phyloP scores from a whole-genome alignment of 2,797 vertebrate genomes.

The Thalassophryne amazonica region DNA sequence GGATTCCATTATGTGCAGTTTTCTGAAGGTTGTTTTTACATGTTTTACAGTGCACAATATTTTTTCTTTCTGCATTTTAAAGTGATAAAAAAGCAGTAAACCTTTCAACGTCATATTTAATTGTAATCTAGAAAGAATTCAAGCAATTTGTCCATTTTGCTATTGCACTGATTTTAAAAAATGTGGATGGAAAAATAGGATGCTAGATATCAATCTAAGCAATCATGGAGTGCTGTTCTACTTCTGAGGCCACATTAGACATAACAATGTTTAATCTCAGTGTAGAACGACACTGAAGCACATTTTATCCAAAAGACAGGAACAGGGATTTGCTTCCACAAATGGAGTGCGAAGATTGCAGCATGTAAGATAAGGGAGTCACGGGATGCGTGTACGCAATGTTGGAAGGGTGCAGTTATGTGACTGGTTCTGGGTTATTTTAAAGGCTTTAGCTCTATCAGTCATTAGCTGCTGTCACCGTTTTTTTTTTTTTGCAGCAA shows the following conservation, averaged over 20 bases:
- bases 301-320: slow-evolving; percentile 70
- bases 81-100: slow-evolving; percentile 11
- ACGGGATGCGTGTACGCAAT: slow-evolving; percentile 56
- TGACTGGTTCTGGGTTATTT: slow-evolving; percentile 38
- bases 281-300: slow-evolving; percentile 71
- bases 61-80: slow-evolving; percentile 3
- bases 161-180: slow-evolving; percentile 53
- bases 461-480: slow-evolving; percentile 44
- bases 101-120: slow-evolving; percentile 34
- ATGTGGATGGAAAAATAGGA: slow-evolving; percentile 67
- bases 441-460: slow-evolving; percentile 42
- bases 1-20: no score
- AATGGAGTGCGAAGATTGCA: slow-evolving; percentile 80
- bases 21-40: no score
- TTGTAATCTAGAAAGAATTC: slow-evolving; percentile 32
- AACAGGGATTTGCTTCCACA: slow-evolving; percentile 73
- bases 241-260: slow-evolving; percentile 60
- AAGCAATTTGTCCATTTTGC: slow-evolving; percentile 17
- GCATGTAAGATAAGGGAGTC: slow-evolving; percentile 72
- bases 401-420: slow-evolving; percentile 39
- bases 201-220: slow-evolving; percentile 66
- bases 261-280: slow-evolving; percentile 81
- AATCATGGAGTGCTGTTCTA: slow-evolving; percentile 57
- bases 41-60: no score
- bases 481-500: slow-evolving; percentile 22